Percentiles rank a stretch among this genome's conserved stretches.
Evolutionary conservation across 2,888 invertebrate species (phyloP).

Genomic region (Reticulitermes lucifugus): DNA sequence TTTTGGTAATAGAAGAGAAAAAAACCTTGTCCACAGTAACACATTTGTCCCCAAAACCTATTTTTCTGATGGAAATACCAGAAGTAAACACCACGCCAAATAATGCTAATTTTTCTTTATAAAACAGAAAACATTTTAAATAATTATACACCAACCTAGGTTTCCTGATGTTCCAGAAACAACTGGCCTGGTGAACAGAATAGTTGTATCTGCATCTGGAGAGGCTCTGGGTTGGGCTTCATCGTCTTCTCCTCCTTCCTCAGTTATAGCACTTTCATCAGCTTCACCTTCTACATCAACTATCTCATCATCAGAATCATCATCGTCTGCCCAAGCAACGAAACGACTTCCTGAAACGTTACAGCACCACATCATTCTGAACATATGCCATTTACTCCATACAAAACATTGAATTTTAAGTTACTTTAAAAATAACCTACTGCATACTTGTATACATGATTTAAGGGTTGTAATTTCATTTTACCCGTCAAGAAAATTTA

Average conservation of each 20-base stretch:
- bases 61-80: no score
- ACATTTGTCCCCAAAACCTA: neutral
- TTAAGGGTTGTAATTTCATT: neutral
- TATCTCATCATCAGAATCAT: slow-evolving; percentile 62
- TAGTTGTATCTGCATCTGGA: slow-evolving; percentile 90
- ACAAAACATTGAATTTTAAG: neutral
- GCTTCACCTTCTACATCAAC: slow-evolving; percentile 70
- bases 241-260: slow-evolving; percentile 68
- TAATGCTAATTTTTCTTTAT: no score
- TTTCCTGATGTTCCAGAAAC: slow-evolving; percentile 69
- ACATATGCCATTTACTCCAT: neutral
- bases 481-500: neutral
- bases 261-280: slow-evolving; percentile 64
- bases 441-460: neutral
- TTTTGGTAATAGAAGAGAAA: no score
- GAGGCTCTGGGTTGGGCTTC: slow-evolving; percentile 76
- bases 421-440: neutral
- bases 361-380: neutral
- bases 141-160: slow-evolving; percentile 68
- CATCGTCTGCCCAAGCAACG: slow-evolving; percentile 71
- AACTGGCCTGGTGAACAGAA: slow-evolving; percentile 88
- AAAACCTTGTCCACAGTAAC: no score
- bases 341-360: slow-evolving; percentile 64
- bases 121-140: no score
- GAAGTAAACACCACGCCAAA: no score